A percentile compares a stretch with the other conserved stretches of the same genome.
Evolutionary conservation across 2,888 invertebrate species (phyloP).

Genomic region (Synanthedon formicaeformis): DNA sequence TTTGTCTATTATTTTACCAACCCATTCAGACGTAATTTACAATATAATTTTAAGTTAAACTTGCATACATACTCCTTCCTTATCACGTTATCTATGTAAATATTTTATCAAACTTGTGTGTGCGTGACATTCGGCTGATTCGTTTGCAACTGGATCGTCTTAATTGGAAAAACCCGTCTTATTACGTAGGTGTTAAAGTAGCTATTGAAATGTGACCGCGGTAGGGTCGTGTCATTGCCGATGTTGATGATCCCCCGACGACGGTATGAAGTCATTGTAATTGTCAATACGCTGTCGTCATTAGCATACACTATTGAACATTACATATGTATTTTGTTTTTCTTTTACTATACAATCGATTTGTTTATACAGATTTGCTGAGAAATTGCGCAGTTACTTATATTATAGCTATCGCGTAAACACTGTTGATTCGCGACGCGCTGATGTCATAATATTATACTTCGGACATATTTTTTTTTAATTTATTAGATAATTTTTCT

Average conservation of each 20-base stretch:
- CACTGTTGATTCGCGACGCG: slow-evolving; percentile 21
- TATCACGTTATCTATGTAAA: too few relatives aligned
- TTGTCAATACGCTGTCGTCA: slow-evolving; percentile 35
- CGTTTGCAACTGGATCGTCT: too few relatives aligned
- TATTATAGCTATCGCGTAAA: slow-evolving; percentile 9
- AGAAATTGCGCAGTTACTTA: slow-evolving; percentile 57
- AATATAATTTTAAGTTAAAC: too few relatives aligned
- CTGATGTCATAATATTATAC: slow-evolving; percentile 34
- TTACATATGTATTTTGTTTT: slow-evolving; percentile 41
- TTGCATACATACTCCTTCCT: too few relatives aligned
- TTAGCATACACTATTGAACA: slow-evolving; percentile 35
- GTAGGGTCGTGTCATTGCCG: slow-evolving; percentile 38
- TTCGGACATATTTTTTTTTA: neutral
- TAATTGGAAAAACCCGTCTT: neutral
- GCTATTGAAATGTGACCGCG: slow-evolving; percentile 12
- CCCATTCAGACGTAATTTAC: too few relatives aligned
- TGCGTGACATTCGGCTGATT: too few relatives aligned
- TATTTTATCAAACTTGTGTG: too few relatives aligned
- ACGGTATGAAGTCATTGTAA: slow-evolving; percentile 48
- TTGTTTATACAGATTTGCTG: slow-evolving; percentile 55
- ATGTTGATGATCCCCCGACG: slow-evolving; percentile 32
- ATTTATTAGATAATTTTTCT: too few relatives aligned
- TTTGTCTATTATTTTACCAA: too few relatives aligned
- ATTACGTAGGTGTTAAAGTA: neutral
- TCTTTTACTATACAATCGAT: slow-evolving; percentile 20